These are phyloP conservation scores for rat (Rattus norvegicus) DNA, from an alignment of 2,113 vertebrate species.

Conservation along the genomic window GRCr8 NC_086027.1:4854501-4855000, in stretches of 20 bases:
- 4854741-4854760: not conserved
- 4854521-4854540: not conserved
- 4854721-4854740: not conserved
- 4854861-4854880: no score
- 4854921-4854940: no score
- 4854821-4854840: no score
- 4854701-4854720: slow-evolving; percentile 19
- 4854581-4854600: slow-evolving; percentile 6
- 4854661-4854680: not conserved
- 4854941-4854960: no score
- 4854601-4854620: not conserved
- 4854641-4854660: not conserved
- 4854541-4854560: not conserved
- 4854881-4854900: no score
- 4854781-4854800: no score
- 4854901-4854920: no score
- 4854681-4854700: not conserved
- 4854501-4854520: not conserved
- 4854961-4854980: no score
- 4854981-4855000: no score
- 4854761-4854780: no score
- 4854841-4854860: no score
- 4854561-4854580: not conserved
- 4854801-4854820: no score
- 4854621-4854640: not conserved